Evolutionary conservation across 2,888 invertebrate genomes (phyloP).

Genomic region (Sylvicola fuscatus): DNA sequence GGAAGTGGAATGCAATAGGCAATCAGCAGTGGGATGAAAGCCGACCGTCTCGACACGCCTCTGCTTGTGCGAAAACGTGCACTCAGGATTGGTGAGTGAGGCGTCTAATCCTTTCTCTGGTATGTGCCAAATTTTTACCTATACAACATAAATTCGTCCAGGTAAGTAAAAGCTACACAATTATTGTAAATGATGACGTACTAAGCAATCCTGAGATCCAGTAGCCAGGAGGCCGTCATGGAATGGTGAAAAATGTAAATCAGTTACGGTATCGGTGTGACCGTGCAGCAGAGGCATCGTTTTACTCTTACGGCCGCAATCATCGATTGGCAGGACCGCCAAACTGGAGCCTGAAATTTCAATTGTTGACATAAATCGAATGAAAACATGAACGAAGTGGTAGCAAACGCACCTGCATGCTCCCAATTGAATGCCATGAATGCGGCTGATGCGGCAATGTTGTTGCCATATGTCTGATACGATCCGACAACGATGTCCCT

Average conservation of each 20-base stretch:
- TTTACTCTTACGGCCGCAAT: slow-evolving; percentile 75
- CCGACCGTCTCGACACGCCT: slow-evolving; percentile 72
- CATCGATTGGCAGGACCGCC: slow-evolving; percentile 70
- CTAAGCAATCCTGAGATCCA: slow-evolving; percentile 71
- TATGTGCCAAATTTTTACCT: slow-evolving; percentile 82
- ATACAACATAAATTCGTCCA: slow-evolving; percentile 2
- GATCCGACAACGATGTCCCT: slow-evolving; percentile 82
- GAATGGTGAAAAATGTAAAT: slow-evolving; percentile 90
- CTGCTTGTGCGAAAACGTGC: slow-evolving; percentile 65
- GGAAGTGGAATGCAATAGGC: slow-evolving; percentile 69
- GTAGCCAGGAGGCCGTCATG: slow-evolving; percentile 83
- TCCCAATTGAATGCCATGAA: slow-evolving; percentile 95
- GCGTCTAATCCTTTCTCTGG: slow-evolving; percentile 61
- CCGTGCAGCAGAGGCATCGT: slow-evolving; percentile 71
- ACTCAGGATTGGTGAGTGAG: slow-evolving; percentile 55
- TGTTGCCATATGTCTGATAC: slow-evolving; percentile 87
- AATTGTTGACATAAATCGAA: background rate
- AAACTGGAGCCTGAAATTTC: slow-evolving; percentile 55
- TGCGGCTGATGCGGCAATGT: slow-evolving; percentile 78
- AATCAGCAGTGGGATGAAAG: slow-evolving; percentile 83
- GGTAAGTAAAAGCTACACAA: background rate
- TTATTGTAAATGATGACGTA: slow-evolving; percentile 15
- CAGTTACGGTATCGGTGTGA: slow-evolving; percentile 79
- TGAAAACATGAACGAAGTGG: slow-evolving; percentile 3
- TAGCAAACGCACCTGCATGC: slow-evolving; percentile 40